phyloP scores from a whole-genome alignment of 2,888 invertebrate genomes.

The Rotaria magnacalcarata region DNA sequence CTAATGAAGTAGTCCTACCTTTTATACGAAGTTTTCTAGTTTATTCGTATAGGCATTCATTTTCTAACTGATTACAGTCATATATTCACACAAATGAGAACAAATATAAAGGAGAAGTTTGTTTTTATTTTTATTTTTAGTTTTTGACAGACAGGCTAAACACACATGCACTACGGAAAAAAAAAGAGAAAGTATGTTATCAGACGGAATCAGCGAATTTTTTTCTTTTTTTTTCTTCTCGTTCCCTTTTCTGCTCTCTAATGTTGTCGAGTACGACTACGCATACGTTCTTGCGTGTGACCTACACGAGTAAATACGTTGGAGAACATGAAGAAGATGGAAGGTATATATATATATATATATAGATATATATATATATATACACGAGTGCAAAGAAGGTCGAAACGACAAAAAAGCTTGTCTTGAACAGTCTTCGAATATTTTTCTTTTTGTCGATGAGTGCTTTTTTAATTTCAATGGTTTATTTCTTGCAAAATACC shows the following conservation, averaged over 20 bases:
- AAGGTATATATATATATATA: not conserved
- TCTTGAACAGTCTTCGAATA: not conserved
- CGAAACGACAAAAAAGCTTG: not conserved
- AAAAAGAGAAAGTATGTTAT: not conserved
- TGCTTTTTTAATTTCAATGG: not conserved
- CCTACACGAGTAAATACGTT: not conserved
- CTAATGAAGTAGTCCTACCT: not conserved
- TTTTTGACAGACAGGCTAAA: not conserved
- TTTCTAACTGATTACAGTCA: not conserved
- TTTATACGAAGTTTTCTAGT: not conserved
- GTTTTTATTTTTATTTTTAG: conserved; percentile 5
- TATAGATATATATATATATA: not conserved
- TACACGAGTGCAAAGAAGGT: not conserved
- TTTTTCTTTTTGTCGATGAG: not conserved
- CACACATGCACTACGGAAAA: not conserved
- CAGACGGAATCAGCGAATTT: not conserved
- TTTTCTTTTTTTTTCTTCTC: not conserved
- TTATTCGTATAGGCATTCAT: not conserved
- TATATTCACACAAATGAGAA: not conserved
- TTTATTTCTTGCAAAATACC: not conserved
- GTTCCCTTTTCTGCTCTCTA: not conserved
- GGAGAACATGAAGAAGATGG: not conserved
- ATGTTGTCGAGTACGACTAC: not conserved
- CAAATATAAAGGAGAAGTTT: not conserved
- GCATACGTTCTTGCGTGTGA: not conserved